A percentile compares a stretch with the other conserved stretches of the same genome.
Evolutionary conservation across 2,797 vertebrate species (phyloP).

Genomic region (Lacerta agilis): DNA sequence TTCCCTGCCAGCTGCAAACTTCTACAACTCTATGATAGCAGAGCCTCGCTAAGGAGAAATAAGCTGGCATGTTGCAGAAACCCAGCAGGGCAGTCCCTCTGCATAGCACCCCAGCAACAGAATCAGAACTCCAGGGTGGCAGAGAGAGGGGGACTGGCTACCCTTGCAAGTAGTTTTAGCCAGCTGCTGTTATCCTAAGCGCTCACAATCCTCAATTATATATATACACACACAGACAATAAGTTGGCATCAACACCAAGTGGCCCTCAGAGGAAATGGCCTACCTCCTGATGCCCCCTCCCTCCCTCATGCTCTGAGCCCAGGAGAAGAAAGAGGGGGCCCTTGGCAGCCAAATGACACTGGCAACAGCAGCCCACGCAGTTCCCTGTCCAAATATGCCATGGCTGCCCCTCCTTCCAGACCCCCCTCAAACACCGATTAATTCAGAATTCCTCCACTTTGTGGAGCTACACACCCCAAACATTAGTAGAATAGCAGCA

Average conservation of each 20-base stretch:
- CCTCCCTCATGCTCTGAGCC: not conserved
- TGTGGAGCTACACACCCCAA: not conserved
- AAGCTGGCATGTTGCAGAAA: not conserved
- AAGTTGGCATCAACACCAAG: not conserved
- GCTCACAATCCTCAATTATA: slow-evolving; percentile 66
- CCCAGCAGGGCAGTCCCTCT: not conserved
- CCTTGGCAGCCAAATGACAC: not conserved
- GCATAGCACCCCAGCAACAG: not conserved
- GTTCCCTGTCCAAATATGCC: too few species aligned
- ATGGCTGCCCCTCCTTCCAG: too few species aligned
- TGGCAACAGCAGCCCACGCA: too few species aligned
- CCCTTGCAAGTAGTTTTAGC: slow-evolving; percentile 58
- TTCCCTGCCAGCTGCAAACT: too few species aligned
- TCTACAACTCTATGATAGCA: too few species aligned
- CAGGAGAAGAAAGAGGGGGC: not conserved
- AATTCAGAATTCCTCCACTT: not conserved
- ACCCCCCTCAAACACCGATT: not conserved
- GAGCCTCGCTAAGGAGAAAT: too few species aligned
- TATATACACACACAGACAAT: slow-evolving; percentile 59
- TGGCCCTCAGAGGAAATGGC: slow-evolving; percentile 66
- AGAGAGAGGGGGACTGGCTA: not conserved
- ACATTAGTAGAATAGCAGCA: not conserved
- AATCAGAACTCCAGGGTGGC: not conserved
- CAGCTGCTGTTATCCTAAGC: slow-evolving; percentile 63
- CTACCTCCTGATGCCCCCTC: not conserved